Evolutionary conservation across 64 coral and sea anemone species (phyloP).

Genomic region (Platygyra sinensis): DNA sequence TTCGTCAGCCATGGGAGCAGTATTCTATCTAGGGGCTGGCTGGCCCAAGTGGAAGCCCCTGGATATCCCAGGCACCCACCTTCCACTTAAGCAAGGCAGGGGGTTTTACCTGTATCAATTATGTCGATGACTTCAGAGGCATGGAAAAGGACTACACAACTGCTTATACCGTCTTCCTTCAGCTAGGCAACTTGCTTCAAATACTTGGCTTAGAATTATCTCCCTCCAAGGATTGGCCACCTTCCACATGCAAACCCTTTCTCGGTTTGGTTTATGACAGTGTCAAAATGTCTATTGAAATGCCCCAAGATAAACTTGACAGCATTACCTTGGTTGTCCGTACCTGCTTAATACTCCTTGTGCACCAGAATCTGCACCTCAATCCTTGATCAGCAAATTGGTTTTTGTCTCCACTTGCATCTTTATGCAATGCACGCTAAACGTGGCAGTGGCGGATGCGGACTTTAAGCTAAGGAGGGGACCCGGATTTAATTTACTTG

Average conservation of each 20-base stretch:
- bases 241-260: conserved; percentile 10
- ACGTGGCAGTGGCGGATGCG: neutral
- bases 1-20: too few species aligned
- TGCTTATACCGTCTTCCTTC: neutral
- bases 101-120: neutral
- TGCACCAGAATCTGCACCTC: neutral
- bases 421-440: conserved; percentile 35
- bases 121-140: conserved; percentile 62
- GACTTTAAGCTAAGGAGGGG: too few species aligned
- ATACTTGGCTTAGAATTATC: conserved; percentile 41
- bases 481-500: too few species aligned
- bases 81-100: too few species aligned
- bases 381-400: conserved; percentile 27
- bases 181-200: conserved; percentile 13
- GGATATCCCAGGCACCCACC: too few species aligned
- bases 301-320: conserved; percentile 2
- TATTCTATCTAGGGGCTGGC: too few species aligned
- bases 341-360: neutral
- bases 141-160: neutral
- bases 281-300: conserved; percentile 2
- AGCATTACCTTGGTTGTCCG: neutral
- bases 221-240: conserved; percentile 16
- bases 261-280: conserved; percentile 35
- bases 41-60: too few species aligned
- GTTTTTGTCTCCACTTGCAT: conserved; percentile 44